Evolutionary conservation across 2,888 invertebrate species (phyloP), one percentile per base, ranked within the genome.

Genomic region (Drosophila infuscata): DNA sequence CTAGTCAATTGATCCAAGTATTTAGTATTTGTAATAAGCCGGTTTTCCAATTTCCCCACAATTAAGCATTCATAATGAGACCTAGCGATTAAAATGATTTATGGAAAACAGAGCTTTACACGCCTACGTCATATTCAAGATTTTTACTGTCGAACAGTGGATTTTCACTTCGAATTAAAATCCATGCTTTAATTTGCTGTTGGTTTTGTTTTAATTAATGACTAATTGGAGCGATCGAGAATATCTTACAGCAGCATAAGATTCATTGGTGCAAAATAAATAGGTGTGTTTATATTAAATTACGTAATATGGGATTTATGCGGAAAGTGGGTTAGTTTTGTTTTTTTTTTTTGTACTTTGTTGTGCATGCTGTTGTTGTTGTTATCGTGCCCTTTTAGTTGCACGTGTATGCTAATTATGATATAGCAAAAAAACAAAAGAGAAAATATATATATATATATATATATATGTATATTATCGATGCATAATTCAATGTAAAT

Each of bases 401-500:
- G 12, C 60, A 74, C 51, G n/a, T 54, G 54, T 32, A 67, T 78
- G 74, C 58, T 65, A 78, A 78, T 78, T 41, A 70, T 52, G 66
- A 32, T 69, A 69, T 20, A 1, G 33, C 32, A 51, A 51, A 32
- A 15, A 43, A 49, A 52, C 9, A 30, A 51, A 11, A 35, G 20
- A 48, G 30, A 38, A 58, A 17, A 33, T 12, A 15, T 36, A 15
- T 7, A 51, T 35, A 20, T 6, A 20, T 6, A 29, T n/a, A n/a
- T n/a, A n/a, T n/a, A n/a, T 56, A 20, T 29, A 3, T 17, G 0
- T 17, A 36, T 36, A 20, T 35, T 48, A 15, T 32, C 25, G 12
- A 54, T 74, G 63, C 74, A 70, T 67, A 78, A 74, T 65, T 74
- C 49, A 74, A 81, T 83, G 74, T 56, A 57, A 85, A 81, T 85